Evolutionary conservation across 2,113 vertebrate genomes (phyloP).

Genomic region (Forbesichthys papilliferus): DNA sequence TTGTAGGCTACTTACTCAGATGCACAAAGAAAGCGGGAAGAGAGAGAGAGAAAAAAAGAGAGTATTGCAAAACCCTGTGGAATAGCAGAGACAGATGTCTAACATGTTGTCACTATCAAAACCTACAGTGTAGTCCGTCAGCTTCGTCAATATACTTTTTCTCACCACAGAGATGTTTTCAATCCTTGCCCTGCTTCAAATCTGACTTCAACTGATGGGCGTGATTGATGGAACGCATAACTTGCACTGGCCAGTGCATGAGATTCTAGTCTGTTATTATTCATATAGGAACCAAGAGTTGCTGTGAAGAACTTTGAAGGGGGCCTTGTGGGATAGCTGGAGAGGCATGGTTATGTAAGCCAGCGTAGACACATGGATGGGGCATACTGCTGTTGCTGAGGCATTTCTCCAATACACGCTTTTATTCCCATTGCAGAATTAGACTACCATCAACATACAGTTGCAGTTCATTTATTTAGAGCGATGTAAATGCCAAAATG

Average conservation of each 20-base stretch:
- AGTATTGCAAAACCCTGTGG: constrained; percentile 44
- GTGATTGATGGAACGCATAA: constrained; percentile 1
- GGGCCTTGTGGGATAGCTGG: constrained; percentile 45
- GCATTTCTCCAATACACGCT: constrained; percentile 32
- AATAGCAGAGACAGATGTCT: constrained; percentile 53
- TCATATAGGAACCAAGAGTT: constrained; percentile 46
- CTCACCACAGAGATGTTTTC: constrained; percentile 26
- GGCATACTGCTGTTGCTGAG: constrained; percentile 45
- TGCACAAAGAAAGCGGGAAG: neutral
- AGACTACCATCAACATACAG: neutral
- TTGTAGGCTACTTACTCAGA: neutral
- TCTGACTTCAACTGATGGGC: constrained; percentile 47
- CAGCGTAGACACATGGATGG: constrained; percentile 42
- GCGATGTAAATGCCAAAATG: too few relatives aligned
- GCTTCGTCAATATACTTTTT: constrained; percentile 51
- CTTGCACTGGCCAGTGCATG: constrained; percentile 39
- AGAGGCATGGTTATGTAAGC: constrained; percentile 64
- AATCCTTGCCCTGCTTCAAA: constrained; percentile 21
- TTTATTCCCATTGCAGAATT: constrained; percentile 37
- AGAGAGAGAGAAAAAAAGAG: neutral
- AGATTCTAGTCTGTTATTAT: constrained; percentile 39
- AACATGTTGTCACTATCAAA: constrained; percentile 50
- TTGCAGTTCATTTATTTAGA: too few relatives aligned
- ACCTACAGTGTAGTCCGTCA: constrained; percentile 18
- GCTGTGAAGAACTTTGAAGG: constrained; percentile 49